phyloP scores from a whole-genome alignment of 2,797 vertebrate species.

The Bryconaethiops microstoma region DNA sequence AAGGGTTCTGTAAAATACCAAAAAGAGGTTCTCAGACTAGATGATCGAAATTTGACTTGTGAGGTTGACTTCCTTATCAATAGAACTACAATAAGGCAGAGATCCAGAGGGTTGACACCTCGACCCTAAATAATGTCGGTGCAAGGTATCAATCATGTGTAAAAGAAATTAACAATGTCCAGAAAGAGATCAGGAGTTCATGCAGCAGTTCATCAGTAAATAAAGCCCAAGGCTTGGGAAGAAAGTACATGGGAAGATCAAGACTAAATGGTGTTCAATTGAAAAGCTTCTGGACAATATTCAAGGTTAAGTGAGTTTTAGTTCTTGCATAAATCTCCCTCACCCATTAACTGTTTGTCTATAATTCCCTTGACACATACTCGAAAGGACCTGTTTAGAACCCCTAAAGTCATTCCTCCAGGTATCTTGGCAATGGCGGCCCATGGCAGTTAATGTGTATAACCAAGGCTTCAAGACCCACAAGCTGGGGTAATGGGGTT shows the following conservation, averaged over 20 bases:
- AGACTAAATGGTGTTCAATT: not conserved
- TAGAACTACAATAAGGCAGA: too few species aligned
- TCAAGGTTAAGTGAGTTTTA: not conserved
- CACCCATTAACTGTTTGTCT: slow-evolving; percentile 22
- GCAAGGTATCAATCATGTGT: not conserved
- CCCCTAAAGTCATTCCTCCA: slow-evolving; percentile 63
- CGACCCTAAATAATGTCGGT: not conserved
- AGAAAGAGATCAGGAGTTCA: not conserved
- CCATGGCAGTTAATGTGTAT: slow-evolving; percentile 54
- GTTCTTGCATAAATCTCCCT: not conserved
- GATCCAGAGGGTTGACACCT: not conserved
- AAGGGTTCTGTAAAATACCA: too few species aligned
- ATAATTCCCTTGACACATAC: slow-evolving; percentile 52
- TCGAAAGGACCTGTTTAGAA: slow-evolving; percentile 49
- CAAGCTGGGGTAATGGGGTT: slow-evolving; percentile 62
- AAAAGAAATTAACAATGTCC: not conserved
- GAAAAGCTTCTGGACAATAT: too few species aligned
- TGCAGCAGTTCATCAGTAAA: not conserved
- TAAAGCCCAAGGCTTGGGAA: not conserved
- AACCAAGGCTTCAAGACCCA: slow-evolving; percentile 63
- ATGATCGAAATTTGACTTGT: too few species aligned
- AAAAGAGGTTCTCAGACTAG: too few species aligned
- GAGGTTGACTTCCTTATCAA: too few species aligned
- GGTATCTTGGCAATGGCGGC: slow-evolving; percentile 56
- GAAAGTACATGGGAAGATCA: not conserved